phyloP scores from a whole-genome alignment of 1,140 invertebrate species.

The Saccostrea echinata region DNA sequence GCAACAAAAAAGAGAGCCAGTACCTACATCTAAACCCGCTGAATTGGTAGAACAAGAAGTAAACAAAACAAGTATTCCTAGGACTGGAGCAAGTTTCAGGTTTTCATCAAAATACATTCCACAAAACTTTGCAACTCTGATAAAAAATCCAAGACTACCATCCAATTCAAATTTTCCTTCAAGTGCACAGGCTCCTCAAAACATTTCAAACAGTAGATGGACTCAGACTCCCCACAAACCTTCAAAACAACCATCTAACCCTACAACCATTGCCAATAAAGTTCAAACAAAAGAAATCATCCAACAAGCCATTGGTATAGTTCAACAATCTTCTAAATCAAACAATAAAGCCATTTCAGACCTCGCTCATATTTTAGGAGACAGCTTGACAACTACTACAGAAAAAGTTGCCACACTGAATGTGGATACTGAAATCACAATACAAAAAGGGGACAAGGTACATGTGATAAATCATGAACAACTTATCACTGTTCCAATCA shows the following conservation, averaged over 20 bases:
- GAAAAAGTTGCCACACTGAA: not conserved
- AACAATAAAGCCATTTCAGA: not conserved
- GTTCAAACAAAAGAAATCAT: constrained; percentile 6
- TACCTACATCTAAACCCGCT: constrained; percentile 24
- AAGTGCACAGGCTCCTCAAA: constrained; percentile 1
- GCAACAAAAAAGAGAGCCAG: not conserved
- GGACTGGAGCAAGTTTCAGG: constrained; percentile 23
- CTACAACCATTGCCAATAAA: not conserved
- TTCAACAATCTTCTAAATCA: not conserved
- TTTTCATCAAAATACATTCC: constrained; percentile 36
- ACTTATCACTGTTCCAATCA: constrained; percentile 9
- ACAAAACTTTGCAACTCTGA: not conserved
- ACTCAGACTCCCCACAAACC: not conserved
- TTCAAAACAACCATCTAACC: not conserved
- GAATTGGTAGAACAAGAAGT: constrained; percentile 2
- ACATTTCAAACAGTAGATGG: not conserved
- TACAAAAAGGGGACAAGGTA: not conserved
- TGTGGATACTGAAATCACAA: not conserved
- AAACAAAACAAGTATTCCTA: constrained; percentile 8
- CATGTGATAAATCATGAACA: constrained; percentile 12
- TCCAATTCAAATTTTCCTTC: not conserved
- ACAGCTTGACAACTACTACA: not conserved
- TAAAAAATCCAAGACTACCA: not conserved
- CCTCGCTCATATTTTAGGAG: not conserved
- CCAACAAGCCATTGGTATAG: constrained; percentile 16